Conservation (phyloP, 1,140 invertebrate genomes). For the Camponotus vicinus region DNA sequence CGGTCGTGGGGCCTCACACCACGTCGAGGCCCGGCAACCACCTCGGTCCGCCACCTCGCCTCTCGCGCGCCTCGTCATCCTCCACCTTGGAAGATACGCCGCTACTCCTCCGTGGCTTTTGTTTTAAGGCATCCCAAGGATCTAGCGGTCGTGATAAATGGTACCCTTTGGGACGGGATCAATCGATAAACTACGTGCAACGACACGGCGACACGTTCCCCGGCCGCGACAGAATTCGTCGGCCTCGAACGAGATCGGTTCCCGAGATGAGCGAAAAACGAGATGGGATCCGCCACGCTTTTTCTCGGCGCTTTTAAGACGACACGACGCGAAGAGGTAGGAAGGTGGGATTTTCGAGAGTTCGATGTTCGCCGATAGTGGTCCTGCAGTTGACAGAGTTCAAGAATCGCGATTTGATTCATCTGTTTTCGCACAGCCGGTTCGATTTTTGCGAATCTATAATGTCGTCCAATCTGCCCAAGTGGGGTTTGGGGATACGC, state of each 20-base stretch:
- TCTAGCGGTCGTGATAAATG: slow-evolving; percentile 83
- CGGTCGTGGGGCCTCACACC: slow-evolving; percentile 62
- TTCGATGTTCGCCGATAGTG: background rate
- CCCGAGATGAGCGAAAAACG: slow-evolving; percentile 30
- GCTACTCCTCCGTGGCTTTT: slow-evolving; percentile 81
- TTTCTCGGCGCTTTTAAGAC: background rate
- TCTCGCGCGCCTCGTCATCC: slow-evolving; percentile 59
- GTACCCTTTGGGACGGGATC: slow-evolving; percentile 67
- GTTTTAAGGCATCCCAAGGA: slow-evolving; percentile 82
- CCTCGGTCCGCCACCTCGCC: slow-evolving; percentile 66
- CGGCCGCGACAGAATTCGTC: slow-evolving; percentile 64
- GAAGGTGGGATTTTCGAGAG: slow-evolving; percentile 19
- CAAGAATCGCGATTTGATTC: slow-evolving; percentile 53
- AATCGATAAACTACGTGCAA: slow-evolving; percentile 69
- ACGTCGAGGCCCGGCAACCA: slow-evolving; percentile 57
- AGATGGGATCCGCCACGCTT: background rate
- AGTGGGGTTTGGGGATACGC: slow-evolving; percentile 28
- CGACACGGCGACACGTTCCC: slow-evolving; percentile 65
- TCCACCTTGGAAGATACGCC: slow-evolving; percentile 71
- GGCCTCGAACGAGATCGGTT: slow-evolving; percentile 33
- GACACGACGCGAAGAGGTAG: background rate
- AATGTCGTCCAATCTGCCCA: slow-evolving; percentile 37
- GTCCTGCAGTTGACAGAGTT: background rate
- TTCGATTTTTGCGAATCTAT: slow-evolving; percentile 61
- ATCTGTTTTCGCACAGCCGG: slow-evolving; percentile 20